These are phyloP conservation scores for Melipona beecheii DNA, from an alignment of 2,888 invertebrate genomes.

Conservation along the genomic window DNA sequence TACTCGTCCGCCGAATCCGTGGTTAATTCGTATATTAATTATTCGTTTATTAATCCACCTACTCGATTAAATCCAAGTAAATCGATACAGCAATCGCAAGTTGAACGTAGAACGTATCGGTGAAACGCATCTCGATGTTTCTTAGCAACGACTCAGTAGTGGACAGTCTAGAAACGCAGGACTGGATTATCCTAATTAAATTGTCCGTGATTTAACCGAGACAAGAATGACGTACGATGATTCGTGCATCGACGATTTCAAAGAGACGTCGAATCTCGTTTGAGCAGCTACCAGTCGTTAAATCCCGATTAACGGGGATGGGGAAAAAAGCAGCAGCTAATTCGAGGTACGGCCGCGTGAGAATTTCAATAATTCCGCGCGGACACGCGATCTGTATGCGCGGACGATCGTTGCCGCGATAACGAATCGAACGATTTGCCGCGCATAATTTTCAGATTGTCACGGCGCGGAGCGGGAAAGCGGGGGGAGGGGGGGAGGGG, in stretches of 20 bases:
- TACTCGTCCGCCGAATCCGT: background rate
- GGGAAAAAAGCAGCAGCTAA: no score
- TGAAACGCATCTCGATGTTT: no score
- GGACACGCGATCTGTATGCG: conserved; percentile 3
- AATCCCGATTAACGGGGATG: background rate
- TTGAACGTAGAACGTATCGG: no score
- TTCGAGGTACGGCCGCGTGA: no score
- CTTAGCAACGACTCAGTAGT: no score
- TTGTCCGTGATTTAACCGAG: no score
- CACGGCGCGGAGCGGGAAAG: no score
- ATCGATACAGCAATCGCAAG: no score
- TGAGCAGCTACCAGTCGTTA: conserved; percentile 6
- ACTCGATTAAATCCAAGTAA: no score
- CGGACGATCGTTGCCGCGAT: background rate
- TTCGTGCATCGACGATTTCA: conserved; percentile 11
- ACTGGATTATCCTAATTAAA: no score
- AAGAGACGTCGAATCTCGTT: conserved; percentile 11
- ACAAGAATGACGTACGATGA: background rate
- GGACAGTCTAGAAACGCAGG: no score
- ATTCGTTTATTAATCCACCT: no score
- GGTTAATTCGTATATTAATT: conserved; percentile 29
- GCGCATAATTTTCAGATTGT: conserved; percentile 14
- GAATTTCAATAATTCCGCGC: conserved; percentile 29
- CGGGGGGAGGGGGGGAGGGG: background rate
- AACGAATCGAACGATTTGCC: conserved; percentile 29